phyloP scores from a whole-genome alignment of 2,797 vertebrate species.

The Oryzias sinensis region DNA sequence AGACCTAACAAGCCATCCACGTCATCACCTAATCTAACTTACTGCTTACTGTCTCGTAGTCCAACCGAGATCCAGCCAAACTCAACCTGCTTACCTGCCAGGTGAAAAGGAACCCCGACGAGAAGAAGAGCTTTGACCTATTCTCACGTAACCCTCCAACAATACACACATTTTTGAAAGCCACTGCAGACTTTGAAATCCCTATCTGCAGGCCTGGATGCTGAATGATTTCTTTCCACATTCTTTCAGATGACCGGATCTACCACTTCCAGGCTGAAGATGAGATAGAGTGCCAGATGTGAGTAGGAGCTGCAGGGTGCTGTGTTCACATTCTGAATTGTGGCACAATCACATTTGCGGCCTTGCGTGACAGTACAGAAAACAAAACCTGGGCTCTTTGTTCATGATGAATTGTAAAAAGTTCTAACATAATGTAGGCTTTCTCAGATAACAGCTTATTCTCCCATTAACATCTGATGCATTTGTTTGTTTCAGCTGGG shows the following conservation, averaged over 20 bases:
- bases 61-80: slow-evolving; percentile 90
- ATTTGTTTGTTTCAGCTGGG: slow-evolving; percentile 42
- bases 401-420: no score
- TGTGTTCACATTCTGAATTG: neutral
- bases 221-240: neutral
- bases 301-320: slow-evolving; percentile 65
- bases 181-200: neutral
- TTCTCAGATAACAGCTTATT: no score
- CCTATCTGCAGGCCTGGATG: neutral
- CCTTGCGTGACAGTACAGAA: no score
- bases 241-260: slow-evolving; percentile 86
- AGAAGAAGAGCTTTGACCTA: slow-evolving; percentile 96
- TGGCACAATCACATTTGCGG: no score
- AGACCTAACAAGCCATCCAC: no score
- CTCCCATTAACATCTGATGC: no score
- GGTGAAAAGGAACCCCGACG: slow-evolving; percentile 93
- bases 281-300: slow-evolving; percentile 93
- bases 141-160: slow-evolving; percentile 85
- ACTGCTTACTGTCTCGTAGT: slow-evolving; percentile 63
- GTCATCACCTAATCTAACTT: neutral
- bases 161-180: no score
- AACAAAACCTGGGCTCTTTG: no score
- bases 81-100: slow-evolving; percentile 97
- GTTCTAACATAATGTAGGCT: no score
- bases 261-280: slow-evolving; percentile 97